Evolutionary conservation across 2,888 invertebrate genomes (phyloP), one percentile per base, ranked within the genome.

Genomic region (Cenopis cana): DNA sequence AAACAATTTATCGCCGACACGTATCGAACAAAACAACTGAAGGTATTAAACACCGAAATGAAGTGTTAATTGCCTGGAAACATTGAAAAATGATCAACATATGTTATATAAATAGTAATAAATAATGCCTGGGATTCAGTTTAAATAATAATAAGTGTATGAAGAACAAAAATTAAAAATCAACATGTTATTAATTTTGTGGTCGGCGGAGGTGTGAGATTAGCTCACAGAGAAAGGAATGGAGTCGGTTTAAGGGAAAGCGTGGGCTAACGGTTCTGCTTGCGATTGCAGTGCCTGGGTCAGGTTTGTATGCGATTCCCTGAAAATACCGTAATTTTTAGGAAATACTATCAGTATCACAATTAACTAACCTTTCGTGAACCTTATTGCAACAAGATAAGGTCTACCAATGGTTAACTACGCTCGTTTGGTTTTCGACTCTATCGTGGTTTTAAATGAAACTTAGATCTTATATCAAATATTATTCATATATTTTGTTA

Each of bases 61-160:
- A 92, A 93, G 93, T 93, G 93, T 93, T 93, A 93, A 93, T 93
- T 91, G 90, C 90, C 85, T 90, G 86, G 90, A 90, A 88, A 91
- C 93, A 92, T 92, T 93, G 93, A 93, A 90, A 91, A 93, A 93
- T 93, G 91, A 90, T 91, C 91, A 91, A 89, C 93, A 93, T 93
- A 93, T 89, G 91, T 92, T 93, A 93, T 93, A 92, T 93, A 93
- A 93, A 93, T 93, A 93, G 88, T 90, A 88, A 93, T 93, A 93
- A 93, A 93, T 93, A 92, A 91, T 85, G 81, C 74, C 85, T 89
- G 89, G 88, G 90, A 91, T 91, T 91, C 91, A 91, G 92, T 91
- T 93, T 93, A 93, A 93, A 90, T 91, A 93, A 92, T 92, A 92
- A 93, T 91, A 93, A 92, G 90, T 91, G 89, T 90, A 90, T 88